Base-by-base conservation (phyloP, 2,888 invertebrate species). In the Rhyacophila evoluta region DNA sequence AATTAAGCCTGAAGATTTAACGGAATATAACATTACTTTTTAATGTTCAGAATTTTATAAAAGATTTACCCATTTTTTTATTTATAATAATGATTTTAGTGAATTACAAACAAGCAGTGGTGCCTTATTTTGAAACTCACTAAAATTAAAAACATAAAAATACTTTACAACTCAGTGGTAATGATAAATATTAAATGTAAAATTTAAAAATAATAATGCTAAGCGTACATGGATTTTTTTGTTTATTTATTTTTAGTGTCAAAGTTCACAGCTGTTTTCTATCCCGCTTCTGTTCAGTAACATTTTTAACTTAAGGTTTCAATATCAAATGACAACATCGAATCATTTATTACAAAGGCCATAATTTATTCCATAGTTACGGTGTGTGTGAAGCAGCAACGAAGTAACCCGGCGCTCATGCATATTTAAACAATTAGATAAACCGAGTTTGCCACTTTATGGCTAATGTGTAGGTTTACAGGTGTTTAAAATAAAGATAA, bases 361-460 rank as follows among this genome's bases (percentile, higher is more conserved):
- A 55, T 55, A 55, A 55, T 55, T 55, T 55, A 55, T 55, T 55
- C 55, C 10, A 19, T 19, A 55, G 19, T 19, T 19, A 55, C 15
- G 19, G 8, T 19, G 19, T 2, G 69, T 28, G 29, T 28, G 69
- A 33, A n/a, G 29, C 69, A 12, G 12, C 15, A 29, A 12, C 33
- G n/a, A 11, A 29, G 12, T 15, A 2, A 12, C n/a, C 69, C 28
- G 28, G 29, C 27, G 69, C 29, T 29, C 29, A 69, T 71, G 36
- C 29, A 71, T 36, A 71, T 72, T 76, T 76, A 33, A 67, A 36
- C 76, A 72, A 72, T 72, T 76, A 76, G 72, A 76, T 76, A 72
- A 76, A 67, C 27, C 75, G 33, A 69, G 29, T 37, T 38, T 19
- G 67, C 41, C 41, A 37, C 19, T 19, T 73, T 29, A 27, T 55